Conservation (phyloP, 2,113 vertebrate genomes). For the Alectura lathami region DNA sequence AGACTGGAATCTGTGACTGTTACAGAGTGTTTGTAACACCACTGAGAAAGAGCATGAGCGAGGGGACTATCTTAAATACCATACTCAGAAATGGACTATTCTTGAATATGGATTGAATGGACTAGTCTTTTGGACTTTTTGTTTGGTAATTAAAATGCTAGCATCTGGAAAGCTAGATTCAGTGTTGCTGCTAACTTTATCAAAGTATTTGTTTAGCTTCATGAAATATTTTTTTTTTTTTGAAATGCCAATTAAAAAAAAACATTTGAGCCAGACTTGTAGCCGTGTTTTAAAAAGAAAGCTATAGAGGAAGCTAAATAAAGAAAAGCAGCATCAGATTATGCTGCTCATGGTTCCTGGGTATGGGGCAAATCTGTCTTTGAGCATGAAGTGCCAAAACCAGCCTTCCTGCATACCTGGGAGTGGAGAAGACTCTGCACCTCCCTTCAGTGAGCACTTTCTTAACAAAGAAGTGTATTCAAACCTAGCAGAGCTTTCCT, state of each 20-base stretch:
- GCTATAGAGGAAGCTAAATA: neutral
- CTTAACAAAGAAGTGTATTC: neutral
- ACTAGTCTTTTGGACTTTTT: neutral
- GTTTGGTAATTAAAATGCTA: neutral
- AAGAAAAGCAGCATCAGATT: neutral
- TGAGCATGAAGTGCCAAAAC: neutral
- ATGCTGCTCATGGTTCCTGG: neutral
- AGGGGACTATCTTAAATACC: neutral
- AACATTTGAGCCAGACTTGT: neutral
- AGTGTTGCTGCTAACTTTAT: conserved; percentile 7
- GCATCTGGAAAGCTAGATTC: conserved; percentile 10
- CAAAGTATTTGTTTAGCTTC: neutral
- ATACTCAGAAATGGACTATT: neutral
- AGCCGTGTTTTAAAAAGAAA: neutral
- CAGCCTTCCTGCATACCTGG: neutral
- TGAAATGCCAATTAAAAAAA: neutral
- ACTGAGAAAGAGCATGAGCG: neutral
- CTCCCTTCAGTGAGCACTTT: neutral
- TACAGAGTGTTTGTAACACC: neutral
- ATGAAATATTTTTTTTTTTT: neutral
- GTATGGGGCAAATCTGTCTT: neutral
- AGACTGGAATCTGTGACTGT: neutral
- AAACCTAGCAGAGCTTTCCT: neutral
- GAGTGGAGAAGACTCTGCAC: neutral
- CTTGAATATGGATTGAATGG: too few species aligned